Percentiles rank a stretch among this genome's conserved stretches.
phyloP scores from a whole-genome alignment of 2,888 invertebrate species.

The Chydorus sphaericus region DNA sequence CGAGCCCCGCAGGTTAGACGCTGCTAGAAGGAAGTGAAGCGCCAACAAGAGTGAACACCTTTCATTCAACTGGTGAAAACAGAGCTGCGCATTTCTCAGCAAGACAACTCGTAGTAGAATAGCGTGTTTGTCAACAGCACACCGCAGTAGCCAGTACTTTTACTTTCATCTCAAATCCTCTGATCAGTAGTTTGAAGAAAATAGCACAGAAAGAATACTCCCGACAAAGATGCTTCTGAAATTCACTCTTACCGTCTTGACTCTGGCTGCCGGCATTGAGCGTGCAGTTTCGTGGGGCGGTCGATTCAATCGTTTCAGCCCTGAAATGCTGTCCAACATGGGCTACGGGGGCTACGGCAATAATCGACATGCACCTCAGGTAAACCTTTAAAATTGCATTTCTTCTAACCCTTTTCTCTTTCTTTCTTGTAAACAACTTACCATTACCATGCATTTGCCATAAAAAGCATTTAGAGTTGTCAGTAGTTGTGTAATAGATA shows the following conservation, averaged over 20 bases:
- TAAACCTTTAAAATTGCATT: constrained; percentile 29
- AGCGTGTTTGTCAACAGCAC: no score
- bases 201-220: no score
- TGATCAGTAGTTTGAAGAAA: no score
- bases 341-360: constrained; percentile 55
- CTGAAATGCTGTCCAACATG: constrained; percentile 67
- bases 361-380: constrained; percentile 35
- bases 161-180: no score
- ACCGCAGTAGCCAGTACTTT: no score
- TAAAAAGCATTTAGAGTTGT: no score
- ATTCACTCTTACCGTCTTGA: not conserved
- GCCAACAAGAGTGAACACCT: no score
- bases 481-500: no score
- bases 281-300: constrained; percentile 29
- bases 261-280: not conserved
- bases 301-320: constrained; percentile 69
- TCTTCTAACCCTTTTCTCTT: not conserved
- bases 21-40: no score
- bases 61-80: constrained; percentile 2
- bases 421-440: not conserved
- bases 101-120: not conserved
- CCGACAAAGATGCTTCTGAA: not conserved
- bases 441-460: no score
- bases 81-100: not conserved
- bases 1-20: no score